Evolutionary conservation across 2,797 vertebrate genomes (phyloP), one percentile per base, ranked within the genome.

Genomic region (Myotis vivesi): DNA sequence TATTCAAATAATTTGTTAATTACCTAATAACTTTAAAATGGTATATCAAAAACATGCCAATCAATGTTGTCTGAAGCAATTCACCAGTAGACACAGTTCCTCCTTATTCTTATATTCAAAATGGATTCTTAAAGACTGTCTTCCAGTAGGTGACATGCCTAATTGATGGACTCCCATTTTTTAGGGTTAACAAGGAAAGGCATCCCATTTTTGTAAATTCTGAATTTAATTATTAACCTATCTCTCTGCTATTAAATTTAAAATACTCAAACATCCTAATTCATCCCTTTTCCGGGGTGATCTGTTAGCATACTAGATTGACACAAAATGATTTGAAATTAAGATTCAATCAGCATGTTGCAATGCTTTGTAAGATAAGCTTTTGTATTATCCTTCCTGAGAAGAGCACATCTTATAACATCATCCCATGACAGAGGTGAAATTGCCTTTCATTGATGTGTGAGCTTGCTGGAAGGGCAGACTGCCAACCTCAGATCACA

Each of bases 371-470:
- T 66, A 75, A 92, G 88, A 80, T 73, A 55, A 51, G 20, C 87
- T 84, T 93, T 91, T 89, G 38, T 53, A 87, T 92, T 68, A 89
- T 89, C 13, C 30, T 94, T 73, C 28, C 46, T 89, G 36, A 69
- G 68, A 89, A 89, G 41, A 89, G 6, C 46, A 36, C 6, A 6
- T 87, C 57, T 93, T 95, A 19, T 15, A 89, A 49, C 15, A 15
- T 76, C 59, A 82, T 66, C 73, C 22, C 59, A 55, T 55, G 71
- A 89, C 44, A 95, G 71, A 90, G 57, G 84, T 94, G 87, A 94
- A 96, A 96, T 94, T 96, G 84, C 59, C 87, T 89, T 95, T 87
- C 92, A 87, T 85, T 96, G 96, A 92, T n/a, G 83, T 94, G 87
- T 95, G 62, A 92, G 68, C 68, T 41, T n/a, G 22, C 79, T 68